Base-by-base conservation (phyloP, 2,888 invertebrate genomes). In the Cephus pulcher region DNA sequence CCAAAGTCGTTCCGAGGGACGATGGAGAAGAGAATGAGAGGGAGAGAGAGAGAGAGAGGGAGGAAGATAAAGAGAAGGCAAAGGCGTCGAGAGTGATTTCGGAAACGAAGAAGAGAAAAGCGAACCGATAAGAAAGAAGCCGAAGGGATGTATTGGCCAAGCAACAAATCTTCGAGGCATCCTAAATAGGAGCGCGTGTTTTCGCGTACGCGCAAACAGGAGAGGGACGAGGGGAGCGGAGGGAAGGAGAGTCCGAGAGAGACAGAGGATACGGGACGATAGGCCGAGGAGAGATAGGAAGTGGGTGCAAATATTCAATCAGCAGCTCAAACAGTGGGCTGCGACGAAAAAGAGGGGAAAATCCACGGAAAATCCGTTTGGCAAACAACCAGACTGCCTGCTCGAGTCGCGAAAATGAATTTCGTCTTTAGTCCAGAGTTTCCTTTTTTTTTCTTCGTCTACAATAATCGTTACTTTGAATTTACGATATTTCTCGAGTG, bases 1-100 rank as follows among this genome's bases (percentile, higher is more conserved):
- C 88, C 87, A 84, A 86, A 86, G 86, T 30, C 86, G 87, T 88
- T 87, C 87, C 86, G 89, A 85, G 85, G 86, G 87, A 82, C 85
- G 84, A 81, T 81, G 84, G 82, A 81, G 78, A 79, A 79, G 73
- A 75, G 77, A 75, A 69, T 77, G 34, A 78, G 70, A 78, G 74
- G 73, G 74, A 79, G 74, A n/a, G n/a, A n/a, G n/a, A n/a, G n/a
- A 78, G 40, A 73, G 34, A 78, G 70, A 78, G 74, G 71, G 75
- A 71, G 74, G 78, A 76, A 78, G 78, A 79, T 81, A 78, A 78
- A 34, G 23, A 40, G 69, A 74, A 69, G 70, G 74, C 74, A 70
- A 71, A 73, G 69, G 69, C 73, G 73, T 70, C 76, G 2, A 12
- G 34, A 74, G 11, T 12, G 23, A 73, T 11, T 70, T 69, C 75